Evolutionary conservation across 2,888 invertebrate species (phyloP), one percentile per base, ranked within the genome.

Genomic region (Polyommatus icarus): DNA sequence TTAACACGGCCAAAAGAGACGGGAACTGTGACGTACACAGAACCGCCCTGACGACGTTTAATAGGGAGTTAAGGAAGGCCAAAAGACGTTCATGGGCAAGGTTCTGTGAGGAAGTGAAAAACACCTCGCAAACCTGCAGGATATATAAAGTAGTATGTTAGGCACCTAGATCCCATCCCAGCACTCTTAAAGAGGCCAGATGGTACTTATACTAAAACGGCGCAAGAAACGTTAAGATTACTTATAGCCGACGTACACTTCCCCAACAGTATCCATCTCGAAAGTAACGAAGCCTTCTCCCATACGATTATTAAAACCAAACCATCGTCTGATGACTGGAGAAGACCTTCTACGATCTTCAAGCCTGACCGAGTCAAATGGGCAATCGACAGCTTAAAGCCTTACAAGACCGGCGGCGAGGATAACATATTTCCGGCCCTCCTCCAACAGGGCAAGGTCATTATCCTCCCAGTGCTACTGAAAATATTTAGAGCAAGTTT

Each of bases 361-460:
- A 57, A 57, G 15, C 57, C n/a, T 57, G n/a, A n/a, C 57, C n/a
- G 57, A n/a, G 57, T 57, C n/a, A n/a, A 57, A 57, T 57, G 57
- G 57, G 57, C 57, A n/a, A 57, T 57, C 12, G 3, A 57, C 7
- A n/a, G 57, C 12, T 57, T 57, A 7, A 57, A 57, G n/a, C 57
- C 57, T n/a, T 54, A 18, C 12, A n/a, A 18, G 54, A 54, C 36
- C 36, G 36, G 6, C 36, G 36, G 36, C 36, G 36, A 54, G 57
- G 57, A 57, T n/a, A n/a, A 57, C n/a, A 57, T 57, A 57, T 57
- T 57, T 18, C 57, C 57, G 57, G 57, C 57, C 50, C 50, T 50
- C 50, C 50, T 50, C 36, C 50, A 50, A 4, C 15, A 50, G 50
- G 50, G 50, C 50, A n/a, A 57, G 57, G 57, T 20, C n/a, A 57